Percentiles rank a stretch among this genome's conserved stretches.
These are phyloP conservation scores for Samia ricini DNA, from an alignment of 1,140 invertebrate genomes.

Conservation along the genomic window DNA sequence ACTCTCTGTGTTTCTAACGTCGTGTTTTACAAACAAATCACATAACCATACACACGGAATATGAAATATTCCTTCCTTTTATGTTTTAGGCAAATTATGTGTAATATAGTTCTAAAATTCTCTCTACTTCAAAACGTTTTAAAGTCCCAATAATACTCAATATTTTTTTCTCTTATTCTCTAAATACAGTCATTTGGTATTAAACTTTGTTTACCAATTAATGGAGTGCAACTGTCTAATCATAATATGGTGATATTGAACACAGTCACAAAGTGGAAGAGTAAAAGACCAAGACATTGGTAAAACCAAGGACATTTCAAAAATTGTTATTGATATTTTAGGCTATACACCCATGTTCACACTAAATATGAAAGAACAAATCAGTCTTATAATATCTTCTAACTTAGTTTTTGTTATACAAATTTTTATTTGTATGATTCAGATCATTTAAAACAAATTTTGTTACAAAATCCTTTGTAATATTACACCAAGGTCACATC, in stretches of 20 bases:
- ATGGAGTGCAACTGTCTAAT: neutral
- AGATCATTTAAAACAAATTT: neutral
- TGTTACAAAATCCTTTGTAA: neutral
- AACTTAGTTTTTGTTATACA: neutral
- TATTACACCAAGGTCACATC: neutral
- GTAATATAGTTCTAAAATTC: neutral
- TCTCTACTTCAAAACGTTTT: neutral
- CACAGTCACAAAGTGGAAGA: neutral
- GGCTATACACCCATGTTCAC: neutral
- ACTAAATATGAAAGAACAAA: neutral
- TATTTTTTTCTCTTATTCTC: neutral
- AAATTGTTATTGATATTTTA: neutral
- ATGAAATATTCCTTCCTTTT: neutral
- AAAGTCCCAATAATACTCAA: neutral
- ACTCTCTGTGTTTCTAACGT: constrained; percentile 63
- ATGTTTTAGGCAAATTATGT: neutral
- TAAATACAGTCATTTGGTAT: neutral
- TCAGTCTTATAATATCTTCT: neutral
- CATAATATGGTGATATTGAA: neutral
- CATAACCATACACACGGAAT: constrained; percentile 1
- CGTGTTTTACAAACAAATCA: constrained; percentile 31
- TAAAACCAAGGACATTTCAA: neutral
- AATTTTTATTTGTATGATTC: neutral
- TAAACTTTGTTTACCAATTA: neutral
- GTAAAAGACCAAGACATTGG: neutral